These are phyloP conservation scores for Aspidiotus destructor DNA, from an alignment of 2,888 invertebrate species.

Conservation along the genomic window DNA sequence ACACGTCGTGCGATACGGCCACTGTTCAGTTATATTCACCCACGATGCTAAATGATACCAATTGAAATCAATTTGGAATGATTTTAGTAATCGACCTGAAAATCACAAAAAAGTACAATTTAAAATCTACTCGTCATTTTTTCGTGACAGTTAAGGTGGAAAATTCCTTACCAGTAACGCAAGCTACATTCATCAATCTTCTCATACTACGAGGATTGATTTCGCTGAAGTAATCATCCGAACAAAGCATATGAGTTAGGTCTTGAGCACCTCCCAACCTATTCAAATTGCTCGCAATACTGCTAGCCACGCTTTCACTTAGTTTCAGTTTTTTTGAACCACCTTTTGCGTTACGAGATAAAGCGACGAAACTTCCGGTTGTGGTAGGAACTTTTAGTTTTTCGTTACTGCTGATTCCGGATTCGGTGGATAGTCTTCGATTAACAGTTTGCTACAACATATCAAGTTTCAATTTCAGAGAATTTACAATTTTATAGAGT, in stretches of 20 bases:
- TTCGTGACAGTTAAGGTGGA: not conserved
- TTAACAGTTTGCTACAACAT: constrained; percentile 11
- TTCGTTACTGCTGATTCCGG: constrained; percentile 56
- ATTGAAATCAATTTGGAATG: constrained; percentile 97
- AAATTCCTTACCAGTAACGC: constrained; percentile 65
- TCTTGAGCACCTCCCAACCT: constrained; percentile 63
- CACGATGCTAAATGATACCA: constrained; percentile 97
- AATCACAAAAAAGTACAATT: constrained; percentile 28
- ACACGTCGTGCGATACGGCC: constrained; percentile 97
- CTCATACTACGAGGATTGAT: constrained; percentile 96
- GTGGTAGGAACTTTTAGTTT: constrained; percentile 50
- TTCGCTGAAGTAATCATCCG: constrained; percentile 98
- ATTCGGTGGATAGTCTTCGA: constrained; percentile 34
- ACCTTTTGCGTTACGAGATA: constrained; percentile 36
- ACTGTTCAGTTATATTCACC: constrained; percentile 98
- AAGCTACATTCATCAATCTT: constrained; percentile 91
- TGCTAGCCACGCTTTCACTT: constrained; percentile 83
- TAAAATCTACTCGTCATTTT: not conserved
- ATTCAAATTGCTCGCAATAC: constrained; percentile 79
- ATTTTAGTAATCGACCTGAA: constrained; percentile 84
- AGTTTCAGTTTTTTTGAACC: constrained; percentile 57
- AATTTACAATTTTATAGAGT: not conserved
- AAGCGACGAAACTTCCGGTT: constrained; percentile 10
- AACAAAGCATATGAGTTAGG: constrained; percentile 74
- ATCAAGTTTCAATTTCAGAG: not conserved